Conservation (phyloP, 2,888 invertebrate species). For the Crematogaster levior region DNA sequence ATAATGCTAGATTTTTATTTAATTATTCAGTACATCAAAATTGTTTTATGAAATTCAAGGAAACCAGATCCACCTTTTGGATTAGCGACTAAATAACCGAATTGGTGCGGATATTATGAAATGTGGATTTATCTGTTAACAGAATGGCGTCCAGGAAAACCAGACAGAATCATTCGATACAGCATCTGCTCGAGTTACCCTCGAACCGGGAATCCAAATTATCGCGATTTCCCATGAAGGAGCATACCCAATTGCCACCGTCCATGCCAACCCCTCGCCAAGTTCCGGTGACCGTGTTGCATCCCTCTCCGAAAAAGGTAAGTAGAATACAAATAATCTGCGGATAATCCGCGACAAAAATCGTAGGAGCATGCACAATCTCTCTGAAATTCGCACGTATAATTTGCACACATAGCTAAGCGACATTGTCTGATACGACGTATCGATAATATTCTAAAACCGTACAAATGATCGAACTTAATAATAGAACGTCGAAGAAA, state of each 20-base stretch:
- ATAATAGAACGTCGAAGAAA: slow-evolving; percentile 36
- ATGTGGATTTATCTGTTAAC: slow-evolving; percentile 38
- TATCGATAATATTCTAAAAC: slow-evolving; percentile 12
- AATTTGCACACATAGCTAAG: background rate
- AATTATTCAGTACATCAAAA: background rate
- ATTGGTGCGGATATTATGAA: background rate
- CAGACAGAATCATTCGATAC: slow-evolving; percentile 87
- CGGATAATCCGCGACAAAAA: slow-evolving; percentile 38
- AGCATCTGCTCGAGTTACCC: slow-evolving; percentile 86
- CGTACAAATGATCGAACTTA: slow-evolving; percentile 34
- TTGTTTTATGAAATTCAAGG: background rate
- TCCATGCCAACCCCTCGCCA: slow-evolving; percentile 80
- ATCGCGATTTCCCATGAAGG: slow-evolving; percentile 75
- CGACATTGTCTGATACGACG: background rate
- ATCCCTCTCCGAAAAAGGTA: slow-evolving; percentile 86
- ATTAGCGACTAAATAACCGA: background rate
- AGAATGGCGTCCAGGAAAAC: slow-evolving; percentile 86
- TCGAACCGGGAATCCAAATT: slow-evolving; percentile 84
- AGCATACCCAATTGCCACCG: slow-evolving; percentile 75
- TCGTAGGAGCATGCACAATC: background rate
- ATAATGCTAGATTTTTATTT: background rate
- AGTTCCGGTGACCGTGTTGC: slow-evolving; percentile 82
- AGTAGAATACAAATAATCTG: slow-evolving; percentile 66
- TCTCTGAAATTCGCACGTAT: background rate
- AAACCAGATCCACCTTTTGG: background rate